A percentile compares a stretch with the other conserved stretches of the same genome.
phyloP scores from a whole-genome alignment of 2,888 invertebrate species.

The Melanostoma mellinum region DNA sequence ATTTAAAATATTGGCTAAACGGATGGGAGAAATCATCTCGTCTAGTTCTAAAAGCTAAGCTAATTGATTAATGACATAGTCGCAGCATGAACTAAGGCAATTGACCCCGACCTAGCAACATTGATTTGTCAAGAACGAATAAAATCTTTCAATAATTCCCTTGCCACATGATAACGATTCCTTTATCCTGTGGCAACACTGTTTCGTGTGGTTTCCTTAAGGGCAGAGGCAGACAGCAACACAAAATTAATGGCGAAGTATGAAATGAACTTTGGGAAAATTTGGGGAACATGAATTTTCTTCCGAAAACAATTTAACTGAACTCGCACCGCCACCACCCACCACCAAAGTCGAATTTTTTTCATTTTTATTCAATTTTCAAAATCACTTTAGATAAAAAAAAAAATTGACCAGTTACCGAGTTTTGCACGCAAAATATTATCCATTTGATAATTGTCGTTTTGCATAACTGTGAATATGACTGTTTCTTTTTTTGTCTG shows the following conservation, averaged over 20 bases:
- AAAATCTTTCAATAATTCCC: neutral
- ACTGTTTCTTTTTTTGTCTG: slow-evolving; percentile 24
- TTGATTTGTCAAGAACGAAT: slow-evolving; percentile 42
- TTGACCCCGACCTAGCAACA: slow-evolving; percentile 33
- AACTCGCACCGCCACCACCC: slow-evolving; percentile 10
- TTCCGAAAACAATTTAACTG: neutral
- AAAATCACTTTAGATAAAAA: slow-evolving; percentile 23
- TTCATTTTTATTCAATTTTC: slow-evolving; percentile 17
- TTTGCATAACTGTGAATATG: slow-evolving; percentile 73
- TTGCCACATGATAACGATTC: neutral
- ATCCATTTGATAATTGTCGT: slow-evolving; percentile 73
- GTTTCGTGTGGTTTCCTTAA: slow-evolving; percentile 9
- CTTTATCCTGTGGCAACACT: slow-evolving; percentile 53
- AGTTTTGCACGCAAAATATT: slow-evolving; percentile 67
- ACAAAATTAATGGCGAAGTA: slow-evolving; percentile 58
- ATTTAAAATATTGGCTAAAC: no score
- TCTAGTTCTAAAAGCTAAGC: no score
- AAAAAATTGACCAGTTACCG: slow-evolving; percentile 52
- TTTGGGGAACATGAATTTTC: neutral
- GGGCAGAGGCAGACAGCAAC: slow-evolving; percentile 1
- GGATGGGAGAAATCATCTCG: no score
- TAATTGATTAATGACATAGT: no score
- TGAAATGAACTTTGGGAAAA: slow-evolving; percentile 24
- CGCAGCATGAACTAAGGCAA: slow-evolving; percentile 12
- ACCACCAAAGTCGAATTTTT: slow-evolving; percentile 10